Conservation (phyloP, 2,113 vertebrate species). For the Heterotis niloticus region DNA sequence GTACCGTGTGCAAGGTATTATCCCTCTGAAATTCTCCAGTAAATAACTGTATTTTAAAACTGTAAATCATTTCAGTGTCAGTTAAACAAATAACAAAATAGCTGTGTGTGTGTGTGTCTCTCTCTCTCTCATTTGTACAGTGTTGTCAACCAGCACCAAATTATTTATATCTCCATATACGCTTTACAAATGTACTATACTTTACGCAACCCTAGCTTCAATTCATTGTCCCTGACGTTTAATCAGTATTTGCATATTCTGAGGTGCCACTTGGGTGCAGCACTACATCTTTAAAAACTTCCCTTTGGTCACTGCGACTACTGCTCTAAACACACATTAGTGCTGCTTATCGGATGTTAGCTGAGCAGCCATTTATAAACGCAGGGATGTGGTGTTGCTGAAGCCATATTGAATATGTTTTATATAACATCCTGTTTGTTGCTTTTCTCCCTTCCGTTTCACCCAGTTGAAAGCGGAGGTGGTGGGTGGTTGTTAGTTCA, state of each 20-base stretch:
- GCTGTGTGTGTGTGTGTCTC: no score
- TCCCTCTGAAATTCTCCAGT: no score
- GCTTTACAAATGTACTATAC: conserved; percentile 4
- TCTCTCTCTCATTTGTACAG: no score
- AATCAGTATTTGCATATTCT: conserved; percentile 7
- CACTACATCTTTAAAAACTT: conserved; percentile 15
- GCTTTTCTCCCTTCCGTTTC: background rate
- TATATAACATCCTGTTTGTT: background rate
- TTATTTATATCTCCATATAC: background rate
- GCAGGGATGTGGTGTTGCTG: background rate
- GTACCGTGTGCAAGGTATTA: no score
- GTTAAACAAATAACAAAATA: no score
- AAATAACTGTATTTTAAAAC: no score
- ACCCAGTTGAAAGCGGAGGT: no score
- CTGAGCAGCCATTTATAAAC: conserved; percentile 7
- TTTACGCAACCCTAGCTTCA: background rate
- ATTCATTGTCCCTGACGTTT: conserved; percentile 18
- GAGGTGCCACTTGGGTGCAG: background rate
- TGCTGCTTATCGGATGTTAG: background rate
- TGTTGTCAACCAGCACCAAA: background rate
- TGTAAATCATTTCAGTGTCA: no score
- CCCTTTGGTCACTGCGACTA: background rate
- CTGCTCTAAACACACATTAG: background rate
- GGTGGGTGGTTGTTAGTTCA: no score
- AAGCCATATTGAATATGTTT: conserved; percentile 10